Evolutionary conservation across 2,113 vertebrate species (phyloP).

Genomic region (Dipodomys spectabilis): DNA sequence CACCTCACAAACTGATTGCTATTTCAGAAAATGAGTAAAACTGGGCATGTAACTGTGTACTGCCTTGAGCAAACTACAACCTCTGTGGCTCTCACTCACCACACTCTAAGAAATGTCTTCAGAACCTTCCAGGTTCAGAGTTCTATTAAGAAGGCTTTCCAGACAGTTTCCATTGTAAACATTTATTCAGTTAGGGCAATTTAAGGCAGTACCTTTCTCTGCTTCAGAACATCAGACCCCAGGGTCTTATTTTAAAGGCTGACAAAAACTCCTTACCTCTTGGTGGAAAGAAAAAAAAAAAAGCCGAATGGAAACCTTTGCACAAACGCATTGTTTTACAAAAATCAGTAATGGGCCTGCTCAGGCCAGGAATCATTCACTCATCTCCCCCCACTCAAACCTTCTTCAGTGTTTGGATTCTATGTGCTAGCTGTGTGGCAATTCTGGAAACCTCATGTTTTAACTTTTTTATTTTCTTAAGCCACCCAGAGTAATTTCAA

Average conservation of each 20-base stretch:
- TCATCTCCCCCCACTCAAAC: background rate
- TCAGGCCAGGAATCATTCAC: background rate
- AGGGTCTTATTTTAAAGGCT: slow-evolving; percentile 36
- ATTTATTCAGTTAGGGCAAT: background rate
- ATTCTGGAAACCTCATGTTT: background rate
- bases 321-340: background rate
- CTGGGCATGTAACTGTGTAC: background rate
- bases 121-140: background rate
- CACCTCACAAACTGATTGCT: background rate
- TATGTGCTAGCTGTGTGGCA: background rate
- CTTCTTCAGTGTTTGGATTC: background rate
- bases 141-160: background rate
- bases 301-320: background rate
- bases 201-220: background rate
- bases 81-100: background rate
- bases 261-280: slow-evolving; percentile 3
- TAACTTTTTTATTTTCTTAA: slow-evolving; percentile 23
- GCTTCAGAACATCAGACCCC: background rate
- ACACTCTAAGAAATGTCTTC: background rate
- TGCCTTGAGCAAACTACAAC: background rate
- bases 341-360: background rate
- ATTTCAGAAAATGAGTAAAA: slow-evolving; percentile 9
- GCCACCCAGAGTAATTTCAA: background rate
- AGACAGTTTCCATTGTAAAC: background rate
- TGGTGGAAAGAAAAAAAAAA: no score